Conservation (phyloP, 2,797 vertebrate species). For the Anableps anableps region DNA sequence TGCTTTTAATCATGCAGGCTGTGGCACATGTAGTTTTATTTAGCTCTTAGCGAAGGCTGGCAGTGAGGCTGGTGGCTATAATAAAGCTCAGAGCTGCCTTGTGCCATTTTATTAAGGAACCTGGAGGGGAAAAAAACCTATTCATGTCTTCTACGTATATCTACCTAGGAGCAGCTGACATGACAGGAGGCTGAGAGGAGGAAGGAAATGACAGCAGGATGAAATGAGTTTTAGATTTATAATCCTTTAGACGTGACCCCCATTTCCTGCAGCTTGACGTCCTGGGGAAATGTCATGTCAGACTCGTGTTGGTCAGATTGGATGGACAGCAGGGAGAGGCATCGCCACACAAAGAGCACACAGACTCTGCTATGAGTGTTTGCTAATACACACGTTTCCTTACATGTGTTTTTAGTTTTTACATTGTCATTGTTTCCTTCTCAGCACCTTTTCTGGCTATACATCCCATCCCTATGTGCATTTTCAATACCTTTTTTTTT, state of each 20-base stretch:
- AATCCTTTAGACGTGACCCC: slow-evolving; percentile 56
- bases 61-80: slow-evolving; percentile 57
- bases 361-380: slow-evolving; percentile 4
- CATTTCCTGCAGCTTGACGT: slow-evolving; percentile 53
- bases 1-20: slow-evolving; percentile 73
- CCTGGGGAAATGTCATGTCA: slow-evolving; percentile 77
- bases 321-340: slow-evolving; percentile 54
- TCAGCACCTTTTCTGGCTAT: background rate
- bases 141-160: slow-evolving; percentile 34
- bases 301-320: slow-evolving; percentile 52
- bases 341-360: slow-evolving; percentile 11
- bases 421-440: background rate
- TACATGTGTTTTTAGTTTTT: background rate
- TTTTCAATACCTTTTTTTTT: too few species aligned
- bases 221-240: slow-evolving; percentile 70
- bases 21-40: slow-evolving; percentile 64
- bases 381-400: slow-evolving; percentile 13
- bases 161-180: slow-evolving; percentile 26
- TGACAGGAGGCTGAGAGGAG: slow-evolving; percentile 38
- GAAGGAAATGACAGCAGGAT: slow-evolving; percentile 45
- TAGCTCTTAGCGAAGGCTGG: slow-evolving; percentile 48
- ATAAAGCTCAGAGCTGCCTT: slow-evolving; percentile 50
- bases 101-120: slow-evolving; percentile 14
- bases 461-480: background rate
- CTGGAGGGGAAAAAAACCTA: background rate